Evolutionary conservation across 2,113 vertebrate species (phyloP).

Genomic region (Cavia porcellus): DNA sequence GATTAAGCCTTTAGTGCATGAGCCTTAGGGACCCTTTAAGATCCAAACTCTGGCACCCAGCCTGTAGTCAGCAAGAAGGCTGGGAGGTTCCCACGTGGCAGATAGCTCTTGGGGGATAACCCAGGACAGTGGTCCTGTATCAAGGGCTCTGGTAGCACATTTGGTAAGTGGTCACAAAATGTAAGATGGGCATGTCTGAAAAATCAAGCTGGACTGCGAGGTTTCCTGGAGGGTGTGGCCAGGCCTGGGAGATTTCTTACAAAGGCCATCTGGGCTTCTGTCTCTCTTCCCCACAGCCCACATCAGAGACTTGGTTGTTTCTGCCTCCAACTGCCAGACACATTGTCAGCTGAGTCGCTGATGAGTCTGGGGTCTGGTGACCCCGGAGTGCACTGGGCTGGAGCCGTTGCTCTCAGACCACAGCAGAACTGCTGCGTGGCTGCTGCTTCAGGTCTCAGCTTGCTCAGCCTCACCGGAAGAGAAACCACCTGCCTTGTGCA

Average conservation of each 20-base stretch:
- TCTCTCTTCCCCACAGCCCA: neutral
- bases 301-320: neutral
- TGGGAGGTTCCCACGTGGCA: neutral
- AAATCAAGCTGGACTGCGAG: neutral
- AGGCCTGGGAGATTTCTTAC: neutral
- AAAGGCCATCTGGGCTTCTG: neutral
- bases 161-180: neutral
- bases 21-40: neutral
- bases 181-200: neutral
- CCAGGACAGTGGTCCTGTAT: neutral
- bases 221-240: neutral
- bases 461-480: neutral
- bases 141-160: neutral
- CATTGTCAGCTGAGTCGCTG: neutral
- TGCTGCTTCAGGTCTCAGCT: constrained; percentile 67
- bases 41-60: neutral
- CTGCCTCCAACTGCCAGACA: neutral
- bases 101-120: neutral
- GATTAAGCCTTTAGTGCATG: neutral
- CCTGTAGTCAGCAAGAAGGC: neutral
- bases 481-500: neutral
- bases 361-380: neutral
- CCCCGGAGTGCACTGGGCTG: neutral
- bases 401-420: neutral
- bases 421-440: neutral